phyloP scores from a whole-genome alignment of 2,113 vertebrate genomes.

The Thermophis baileyi region DNA sequence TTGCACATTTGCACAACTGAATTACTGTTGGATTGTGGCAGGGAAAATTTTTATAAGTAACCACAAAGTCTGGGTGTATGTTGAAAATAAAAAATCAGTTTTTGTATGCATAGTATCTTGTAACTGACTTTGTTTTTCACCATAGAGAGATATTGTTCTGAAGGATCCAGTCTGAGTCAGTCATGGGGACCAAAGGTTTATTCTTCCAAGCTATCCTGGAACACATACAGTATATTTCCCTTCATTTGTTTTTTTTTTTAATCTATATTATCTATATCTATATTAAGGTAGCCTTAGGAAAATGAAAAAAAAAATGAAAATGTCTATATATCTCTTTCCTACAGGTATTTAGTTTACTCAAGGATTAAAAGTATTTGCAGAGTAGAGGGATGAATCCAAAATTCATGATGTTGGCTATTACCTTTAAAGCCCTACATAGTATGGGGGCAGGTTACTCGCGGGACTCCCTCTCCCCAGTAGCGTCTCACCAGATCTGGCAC shows the following conservation, averaged over 20 bases:
- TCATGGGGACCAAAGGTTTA: too few species aligned
- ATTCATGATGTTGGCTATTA: neutral
- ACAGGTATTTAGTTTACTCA: neutral
- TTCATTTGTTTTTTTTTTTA: too few species aligned
- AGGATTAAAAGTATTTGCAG: neutral
- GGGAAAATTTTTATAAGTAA: neutral
- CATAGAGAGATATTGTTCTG: too few species aligned
- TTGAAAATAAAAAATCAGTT: neutral
- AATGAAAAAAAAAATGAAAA: neutral
- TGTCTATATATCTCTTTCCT: neutral
- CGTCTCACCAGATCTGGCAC: neutral
- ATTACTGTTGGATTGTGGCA: neutral
- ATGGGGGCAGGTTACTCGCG: neutral
- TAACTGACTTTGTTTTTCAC: neutral
- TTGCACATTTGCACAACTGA: neutral
- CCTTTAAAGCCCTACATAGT: neutral
- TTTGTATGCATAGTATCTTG: neutral
- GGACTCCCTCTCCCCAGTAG: neutral
- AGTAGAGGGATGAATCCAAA: neutral
- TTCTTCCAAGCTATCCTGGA: too few species aligned
- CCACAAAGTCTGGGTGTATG: neutral
- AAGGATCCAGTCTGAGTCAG: too few species aligned
- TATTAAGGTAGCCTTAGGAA: neutral
- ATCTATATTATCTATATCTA: neutral
- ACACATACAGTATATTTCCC: too few species aligned